Evolutionary conservation across 2,797 vertebrate species (phyloP).

Genomic region (Carcharodon carcharias): DNA sequence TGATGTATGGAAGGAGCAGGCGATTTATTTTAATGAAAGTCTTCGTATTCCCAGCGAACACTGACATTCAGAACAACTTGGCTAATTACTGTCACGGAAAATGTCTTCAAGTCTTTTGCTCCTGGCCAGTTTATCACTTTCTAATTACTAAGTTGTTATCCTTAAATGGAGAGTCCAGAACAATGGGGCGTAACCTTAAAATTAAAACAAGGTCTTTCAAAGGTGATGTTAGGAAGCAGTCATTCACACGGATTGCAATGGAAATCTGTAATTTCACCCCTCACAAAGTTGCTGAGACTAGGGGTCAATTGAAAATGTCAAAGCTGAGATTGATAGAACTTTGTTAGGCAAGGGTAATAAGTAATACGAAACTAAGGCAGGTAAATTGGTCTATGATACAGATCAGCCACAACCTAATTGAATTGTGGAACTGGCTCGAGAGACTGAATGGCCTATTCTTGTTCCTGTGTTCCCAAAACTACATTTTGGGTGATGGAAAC

Average conservation of each 20-base stretch:
- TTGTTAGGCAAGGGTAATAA: neutral
- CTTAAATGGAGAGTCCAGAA: neutral
- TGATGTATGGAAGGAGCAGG: neutral
- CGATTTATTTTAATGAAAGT: neutral
- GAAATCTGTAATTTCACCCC: neutral
- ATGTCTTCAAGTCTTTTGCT: neutral
- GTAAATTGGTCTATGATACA: neutral
- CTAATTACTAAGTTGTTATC: neutral
- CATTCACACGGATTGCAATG: neutral
- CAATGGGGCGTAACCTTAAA: neutral
- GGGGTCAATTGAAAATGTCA: neutral
- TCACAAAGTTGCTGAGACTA: neutral
- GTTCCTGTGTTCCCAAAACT: neutral
- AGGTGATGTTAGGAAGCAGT: neutral
- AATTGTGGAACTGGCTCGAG: neutral
- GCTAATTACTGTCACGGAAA: neutral
- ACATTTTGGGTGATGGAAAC: neutral
- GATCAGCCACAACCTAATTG: neutral
- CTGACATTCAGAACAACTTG: neutral
- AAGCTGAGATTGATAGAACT: neutral
- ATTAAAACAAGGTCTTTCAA: neutral
- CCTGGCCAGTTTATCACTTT: neutral
- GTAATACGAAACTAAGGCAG: neutral
- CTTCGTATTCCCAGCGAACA: neutral
- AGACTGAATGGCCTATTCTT: neutral